Base-by-base conservation (phyloP, 2,797 vertebrate species). In the Centroberyx gerrardi region DNA sequence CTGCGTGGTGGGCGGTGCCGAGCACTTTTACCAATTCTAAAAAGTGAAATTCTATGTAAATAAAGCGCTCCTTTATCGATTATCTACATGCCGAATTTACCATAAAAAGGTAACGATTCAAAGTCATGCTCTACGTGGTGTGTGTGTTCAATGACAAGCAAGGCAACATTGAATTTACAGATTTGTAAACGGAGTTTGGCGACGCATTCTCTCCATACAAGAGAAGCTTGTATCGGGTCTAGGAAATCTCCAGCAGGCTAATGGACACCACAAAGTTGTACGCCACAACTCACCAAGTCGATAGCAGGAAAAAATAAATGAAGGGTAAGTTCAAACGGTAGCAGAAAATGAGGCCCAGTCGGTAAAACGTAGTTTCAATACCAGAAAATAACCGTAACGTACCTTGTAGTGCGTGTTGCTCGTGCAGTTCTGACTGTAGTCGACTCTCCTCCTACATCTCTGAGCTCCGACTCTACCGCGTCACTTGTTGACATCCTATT, bases 401-500 rank as follows among this genome's bases (percentile, higher is more conserved):
- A 93, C 92, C 90, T 68, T 5, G 61, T 46, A 1, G 18, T 54
- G 61, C 59, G 55, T 0, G 74, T 10, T 9, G 29, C 0, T 38
- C 27, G 0, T 3, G 67, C n/a, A 33, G 77, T 40, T 15, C 72
- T 13, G 78, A 59, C 62, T 71, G 83, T 59, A 10, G 15, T 38
- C 44, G 64, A 73, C 52, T 84, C 83, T 78, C 84, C 83, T 83
- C 77, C 88, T 83, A 5, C 86, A 54, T 31, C 83, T 78, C 70
- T 29, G 49, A 48, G 81, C 74, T 84, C 80, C 77, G 4, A 49
- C 60, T 74, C 56, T 78, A 7, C 86, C 87, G 89, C 91, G 91
- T 91, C 90, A 91, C 88, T 86, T 86, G 88, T 89, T 90, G 91
- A 93, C 92, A 91, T 92, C 84, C 78, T 89, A 52, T 55, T 69